Conservation (phyloP, 2,797 vertebrate species). For the Rousettus madagascariensis region DNA sequence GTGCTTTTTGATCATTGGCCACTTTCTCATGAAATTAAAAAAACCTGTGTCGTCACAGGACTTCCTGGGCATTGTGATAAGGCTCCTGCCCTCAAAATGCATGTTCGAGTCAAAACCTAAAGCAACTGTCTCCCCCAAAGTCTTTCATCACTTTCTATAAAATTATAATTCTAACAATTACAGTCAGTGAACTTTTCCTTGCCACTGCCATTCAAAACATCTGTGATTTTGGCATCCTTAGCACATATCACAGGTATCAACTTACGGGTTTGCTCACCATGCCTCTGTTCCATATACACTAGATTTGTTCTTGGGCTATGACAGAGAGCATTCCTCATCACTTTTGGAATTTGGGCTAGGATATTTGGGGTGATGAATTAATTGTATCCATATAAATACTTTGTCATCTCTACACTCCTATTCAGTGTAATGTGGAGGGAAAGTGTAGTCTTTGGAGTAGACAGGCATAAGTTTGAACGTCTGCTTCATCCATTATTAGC, state of each 20-base stretch:
- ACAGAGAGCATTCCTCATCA: neutral
- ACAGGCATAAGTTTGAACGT: neutral
- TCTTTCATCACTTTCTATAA: neutral
- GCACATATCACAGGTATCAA: neutral
- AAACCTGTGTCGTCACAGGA: neutral
- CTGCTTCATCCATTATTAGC: neutral
- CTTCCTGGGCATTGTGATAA: neutral
- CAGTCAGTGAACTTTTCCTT: neutral
- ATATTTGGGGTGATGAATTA: neutral
- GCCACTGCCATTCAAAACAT: neutral
- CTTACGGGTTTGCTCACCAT: neutral
- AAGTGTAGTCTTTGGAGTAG: neutral
- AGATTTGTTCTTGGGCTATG: neutral
- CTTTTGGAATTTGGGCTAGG: neutral
- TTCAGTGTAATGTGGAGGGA: neutral
- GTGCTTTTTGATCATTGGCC: neutral
- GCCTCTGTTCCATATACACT: neutral
- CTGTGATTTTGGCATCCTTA: neutral
- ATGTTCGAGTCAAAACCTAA: neutral
- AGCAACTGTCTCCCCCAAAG: neutral
- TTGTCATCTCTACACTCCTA: neutral
- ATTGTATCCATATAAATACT: neutral
- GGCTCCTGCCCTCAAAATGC: neutral
- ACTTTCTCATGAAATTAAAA: neutral
- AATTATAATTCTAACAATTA: neutral